Evolutionary conservation across 2,797 vertebrate genomes (phyloP), one percentile per base, ranked within the genome.

Genomic region (Paratrypauchen microcephalus): DNA sequence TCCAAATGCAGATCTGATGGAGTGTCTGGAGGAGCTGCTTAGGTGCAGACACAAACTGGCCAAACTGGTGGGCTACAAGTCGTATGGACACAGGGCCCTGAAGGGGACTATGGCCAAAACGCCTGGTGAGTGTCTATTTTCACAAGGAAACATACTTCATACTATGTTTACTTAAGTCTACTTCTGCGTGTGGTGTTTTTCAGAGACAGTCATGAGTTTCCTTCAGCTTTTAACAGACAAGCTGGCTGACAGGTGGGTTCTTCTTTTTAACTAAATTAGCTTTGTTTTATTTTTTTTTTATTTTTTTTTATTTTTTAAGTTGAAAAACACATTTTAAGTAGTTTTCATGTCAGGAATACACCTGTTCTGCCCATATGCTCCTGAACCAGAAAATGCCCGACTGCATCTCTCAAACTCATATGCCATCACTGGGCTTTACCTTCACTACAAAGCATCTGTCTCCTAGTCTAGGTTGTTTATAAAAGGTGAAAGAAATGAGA

Each of bases 41-140:
- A 87, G 75, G 3, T 96, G 89, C 83, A 90, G 98, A 85, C 88
- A 97, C 79, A 91, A 90, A 36, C 88, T 99, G 83, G 97, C 97
- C 24, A 93, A 94, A 65, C 72, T 99, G 72, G 96, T 99, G 70
- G 97, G 97, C 16, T 99, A 98, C 0, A 82, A 96, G 21, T 95
- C 95, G 0, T 99, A 94, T 66, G 95, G 94, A 56, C 96, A 99
- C 86, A 91, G 98, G 78, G 96, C 97, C 28, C 93, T 99, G 45
- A 96, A 95, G 75, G 97, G 98, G 70, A 99, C 97, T 0, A 98
- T 99, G 93, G 96, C 96, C 54, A 93, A 94, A 91, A 96, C 81
- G 58, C 98, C 98, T 94, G 97, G 98, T 99, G 45, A 30, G 39
- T 45, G 26, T 2, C 4, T 56, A 23, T 45, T 21, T 70, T 36